Evolutionary conservation across 2,797 vertebrate genomes (phyloP), one percentile per base, ranked within the genome.

Genomic region (Rhabdomys pumilio): DNA sequence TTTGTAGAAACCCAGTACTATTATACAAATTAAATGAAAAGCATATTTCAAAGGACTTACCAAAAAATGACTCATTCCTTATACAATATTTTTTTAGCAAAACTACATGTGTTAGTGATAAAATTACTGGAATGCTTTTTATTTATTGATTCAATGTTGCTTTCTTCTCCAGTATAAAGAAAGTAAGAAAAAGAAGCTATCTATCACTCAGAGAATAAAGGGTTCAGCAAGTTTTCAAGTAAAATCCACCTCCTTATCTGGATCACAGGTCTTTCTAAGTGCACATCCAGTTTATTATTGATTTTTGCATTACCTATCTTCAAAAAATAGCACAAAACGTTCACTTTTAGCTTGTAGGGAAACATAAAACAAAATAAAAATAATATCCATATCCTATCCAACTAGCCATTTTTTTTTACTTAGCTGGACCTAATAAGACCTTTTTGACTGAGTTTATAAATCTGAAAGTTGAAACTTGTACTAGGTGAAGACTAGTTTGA

Each of bases 381-480:
- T 93, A 94, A 93, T 38, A 77, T 53, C 55, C 53, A 50, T 41
- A 53, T 22, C 73, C 38, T 91, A 17, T 53, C 34, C 38, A 93
- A 87, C 38, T 73, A 22, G 9, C 10, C 93, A 81, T 72, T 72
- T 34, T 65, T 57, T 95, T 59, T 47, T 22, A 67, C 57, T 86
- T 77, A 80, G 15, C 77, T 93, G n/a, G 26, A 79, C 41, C 59
- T 96, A 92, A 94, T 65, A 82, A 80, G 53, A 38, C 53, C 20
- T 88, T 92, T 17, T 47, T 91, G 47, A 72, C 75, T 93, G 93
- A 76, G 89, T 90, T 97, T 96, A 73, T 91, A 82, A 80, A 82
- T 83, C 20, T 94, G 57, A 92, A 53, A 84, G 55, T 1, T 95
- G 75, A 91, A 93, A 65, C 22, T 72, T 97, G 50, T 67, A 92